Conservation (phyloP, 2,113 vertebrate genomes). For the Bungarus multicinctus region DNA sequence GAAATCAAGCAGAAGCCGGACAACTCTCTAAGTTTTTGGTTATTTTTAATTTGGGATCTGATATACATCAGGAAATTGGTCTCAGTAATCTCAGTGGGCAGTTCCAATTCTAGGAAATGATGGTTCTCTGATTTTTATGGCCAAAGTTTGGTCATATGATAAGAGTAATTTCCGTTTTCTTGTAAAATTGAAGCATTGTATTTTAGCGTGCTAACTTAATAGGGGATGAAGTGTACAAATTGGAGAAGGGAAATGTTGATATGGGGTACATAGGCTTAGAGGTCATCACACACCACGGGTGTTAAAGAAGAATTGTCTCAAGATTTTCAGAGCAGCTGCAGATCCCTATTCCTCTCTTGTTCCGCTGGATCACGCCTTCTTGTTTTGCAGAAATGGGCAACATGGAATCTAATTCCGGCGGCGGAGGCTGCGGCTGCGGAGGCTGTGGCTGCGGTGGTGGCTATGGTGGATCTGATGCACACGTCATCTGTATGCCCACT, state of each 20-base stretch:
- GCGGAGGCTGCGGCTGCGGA: accelerated
- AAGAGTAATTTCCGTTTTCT: background rate
- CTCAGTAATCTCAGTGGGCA: background rate
- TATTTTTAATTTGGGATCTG: background rate
- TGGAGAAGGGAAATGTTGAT: background rate
- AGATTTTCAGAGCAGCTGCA: background rate
- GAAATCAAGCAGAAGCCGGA: background rate
- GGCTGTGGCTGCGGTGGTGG: accelerated
- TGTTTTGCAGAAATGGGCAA: background rate
- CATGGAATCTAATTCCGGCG: background rate
- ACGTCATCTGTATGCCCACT: background rate
- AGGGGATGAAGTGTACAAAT: background rate
- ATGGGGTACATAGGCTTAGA: background rate
- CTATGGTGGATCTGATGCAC: accelerated
- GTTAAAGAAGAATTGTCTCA: background rate
- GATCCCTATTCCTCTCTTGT: background rate
- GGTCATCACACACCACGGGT: background rate
- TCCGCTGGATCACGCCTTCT: background rate
- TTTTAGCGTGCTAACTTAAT: background rate
- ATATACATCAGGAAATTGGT: background rate
- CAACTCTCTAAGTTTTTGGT: background rate
- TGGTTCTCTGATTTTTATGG: background rate
- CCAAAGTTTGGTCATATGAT: background rate
- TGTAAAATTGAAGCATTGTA: background rate
- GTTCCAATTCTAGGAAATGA: background rate